Evolutionary conservation across 2,888 invertebrate genomes (phyloP).

Genomic region (Tanypteryx hageni): DNA sequence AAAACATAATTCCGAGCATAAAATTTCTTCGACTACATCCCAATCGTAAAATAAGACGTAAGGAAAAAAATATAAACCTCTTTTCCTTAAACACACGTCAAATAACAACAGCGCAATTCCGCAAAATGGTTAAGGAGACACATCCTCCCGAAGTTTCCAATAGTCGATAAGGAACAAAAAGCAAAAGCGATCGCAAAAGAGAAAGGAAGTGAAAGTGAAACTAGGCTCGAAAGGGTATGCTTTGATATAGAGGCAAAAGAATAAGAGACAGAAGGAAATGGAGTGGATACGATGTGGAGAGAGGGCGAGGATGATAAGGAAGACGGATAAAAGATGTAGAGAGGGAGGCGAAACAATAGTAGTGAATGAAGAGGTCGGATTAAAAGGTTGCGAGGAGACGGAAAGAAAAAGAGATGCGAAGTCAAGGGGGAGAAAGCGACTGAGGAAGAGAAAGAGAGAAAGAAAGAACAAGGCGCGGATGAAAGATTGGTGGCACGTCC

Average conservation of each 20-base stretch:
- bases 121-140: no score
- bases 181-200: not conserved
- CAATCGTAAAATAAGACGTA: no score
- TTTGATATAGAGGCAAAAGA: no score
- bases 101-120: no score
- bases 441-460: not conserved
- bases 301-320: not conserved
- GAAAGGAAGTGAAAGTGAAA: not conserved
- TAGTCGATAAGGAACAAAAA: not conserved
- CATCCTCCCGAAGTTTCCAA: no score
- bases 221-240: no score
- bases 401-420: not conserved
- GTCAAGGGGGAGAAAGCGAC: not conserved
- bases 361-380: not conserved
- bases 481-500: not conserved
- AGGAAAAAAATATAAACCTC: no score
- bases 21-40: no score
- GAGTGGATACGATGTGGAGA: not conserved
- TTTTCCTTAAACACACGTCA: no score
- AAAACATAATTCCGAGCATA: no score
- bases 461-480: not conserved
- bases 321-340: not conserved
- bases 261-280: no score
- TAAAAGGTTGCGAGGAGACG: not conserved
- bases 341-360: not conserved